Conservation (phyloP, 2,113 vertebrate genomes). For the Electrona antarctica region DNA sequence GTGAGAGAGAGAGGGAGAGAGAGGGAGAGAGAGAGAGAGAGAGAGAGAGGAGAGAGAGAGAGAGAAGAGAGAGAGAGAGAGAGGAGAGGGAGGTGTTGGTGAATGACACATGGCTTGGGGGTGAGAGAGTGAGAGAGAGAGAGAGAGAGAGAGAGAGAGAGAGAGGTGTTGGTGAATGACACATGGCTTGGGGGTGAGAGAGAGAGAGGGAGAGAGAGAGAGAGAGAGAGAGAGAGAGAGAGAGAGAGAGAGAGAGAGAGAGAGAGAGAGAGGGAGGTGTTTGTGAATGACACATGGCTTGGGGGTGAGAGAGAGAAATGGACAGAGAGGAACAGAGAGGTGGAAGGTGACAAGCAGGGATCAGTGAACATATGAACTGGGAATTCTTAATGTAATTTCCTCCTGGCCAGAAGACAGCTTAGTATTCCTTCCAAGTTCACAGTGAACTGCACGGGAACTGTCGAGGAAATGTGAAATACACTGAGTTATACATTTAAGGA, state of each 20-base stretch:
- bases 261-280: background rate
- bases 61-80: background rate
- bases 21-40: conserved; percentile 22
- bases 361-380: too few species aligned
- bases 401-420: too few species aligned
- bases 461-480: too few species aligned
- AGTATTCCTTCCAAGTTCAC: too few species aligned
- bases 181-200: background rate
- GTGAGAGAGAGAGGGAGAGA: conserved; percentile 6
- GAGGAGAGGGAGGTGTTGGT: background rate
- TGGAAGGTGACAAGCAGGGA: too few species aligned
- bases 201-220: background rate
- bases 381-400: too few species aligned
- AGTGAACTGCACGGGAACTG: too few species aligned
- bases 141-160: background rate
- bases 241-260: background rate
- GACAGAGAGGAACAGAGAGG: background rate
- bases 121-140: background rate
- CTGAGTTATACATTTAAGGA: too few species aligned
- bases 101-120: background rate
- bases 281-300: too few species aligned
- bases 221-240: conserved; percentile 29
- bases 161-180: background rate
- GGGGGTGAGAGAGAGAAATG: background rate
- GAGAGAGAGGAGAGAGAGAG: background rate